Conservation (phyloP, 2,888 invertebrate species). For the Cheilosia impressa region DNA sequence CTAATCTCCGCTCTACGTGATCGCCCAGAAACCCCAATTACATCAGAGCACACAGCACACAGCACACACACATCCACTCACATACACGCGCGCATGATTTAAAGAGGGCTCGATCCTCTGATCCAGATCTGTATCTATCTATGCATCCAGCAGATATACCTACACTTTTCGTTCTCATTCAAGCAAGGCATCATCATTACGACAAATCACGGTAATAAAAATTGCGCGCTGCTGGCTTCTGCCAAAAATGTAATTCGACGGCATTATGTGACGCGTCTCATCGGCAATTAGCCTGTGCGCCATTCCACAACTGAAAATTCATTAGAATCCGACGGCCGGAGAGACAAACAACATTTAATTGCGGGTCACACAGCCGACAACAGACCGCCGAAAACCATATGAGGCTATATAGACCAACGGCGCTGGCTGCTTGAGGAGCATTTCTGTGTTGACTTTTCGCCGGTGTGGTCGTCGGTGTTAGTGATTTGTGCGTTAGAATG, state of each 20-base stretch:
- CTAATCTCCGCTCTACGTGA: conserved; percentile 34
- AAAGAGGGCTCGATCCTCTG: conserved; percentile 38
- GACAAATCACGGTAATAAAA: conserved; percentile 65
- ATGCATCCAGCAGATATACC: not conserved
- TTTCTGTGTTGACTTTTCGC: conserved; percentile 64
- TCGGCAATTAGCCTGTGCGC: conserved; percentile 44
- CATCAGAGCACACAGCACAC: conserved; percentile 55
- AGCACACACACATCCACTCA: too few species aligned
- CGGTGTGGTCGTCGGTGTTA: conserved; percentile 50
- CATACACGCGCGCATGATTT: not conserved
- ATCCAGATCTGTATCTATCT: conserved; percentile 12
- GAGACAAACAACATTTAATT: conserved; percentile 44
- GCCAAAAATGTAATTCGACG: conserved; percentile 44
- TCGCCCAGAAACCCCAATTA: conserved; percentile 60
- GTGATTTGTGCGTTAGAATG: conserved; percentile 22
- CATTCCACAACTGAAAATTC: conserved; percentile 55
- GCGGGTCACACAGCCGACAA: conserved; percentile 32
- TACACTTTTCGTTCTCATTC: conserved; percentile 36
- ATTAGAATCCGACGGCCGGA: conserved; percentile 41
- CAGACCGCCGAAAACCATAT: not conserved
- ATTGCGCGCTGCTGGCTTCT: conserved; percentile 12
- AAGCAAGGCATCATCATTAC: conserved; percentile 39
- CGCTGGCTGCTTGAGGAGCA: conserved; percentile 45
- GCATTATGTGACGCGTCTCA: conserved; percentile 42
- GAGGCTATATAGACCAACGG: conserved; percentile 63